These are phyloP conservation scores for Mimachlamys varia DNA, from an alignment of 2,888 invertebrate genomes.

Conservation along the genomic window DNA sequence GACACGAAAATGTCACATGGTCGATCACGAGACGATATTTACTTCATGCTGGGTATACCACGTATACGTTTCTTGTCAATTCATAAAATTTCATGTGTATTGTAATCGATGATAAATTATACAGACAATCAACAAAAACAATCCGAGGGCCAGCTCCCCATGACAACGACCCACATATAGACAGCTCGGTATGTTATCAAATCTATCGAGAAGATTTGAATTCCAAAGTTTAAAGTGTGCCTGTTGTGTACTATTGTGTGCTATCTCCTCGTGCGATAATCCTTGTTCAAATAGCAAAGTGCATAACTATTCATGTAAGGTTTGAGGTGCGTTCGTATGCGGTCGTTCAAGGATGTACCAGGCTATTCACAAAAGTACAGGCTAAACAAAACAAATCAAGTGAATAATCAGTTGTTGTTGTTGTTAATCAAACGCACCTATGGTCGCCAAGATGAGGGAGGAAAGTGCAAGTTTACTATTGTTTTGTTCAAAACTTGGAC, in stretches of 20 bases:
- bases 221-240: slow-evolving; percentile 29
- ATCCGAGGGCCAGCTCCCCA: neutral
- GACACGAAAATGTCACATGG: neutral
- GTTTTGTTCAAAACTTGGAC: neutral
- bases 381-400: neutral
- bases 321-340: neutral
- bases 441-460: neutral
- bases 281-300: slow-evolving; percentile 3
- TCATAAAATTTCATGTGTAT: slow-evolving; percentile 11
- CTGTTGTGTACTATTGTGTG: neutral
- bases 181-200: neutral
- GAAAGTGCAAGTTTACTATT: too few relatives aligned
- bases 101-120: neutral
- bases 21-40: neutral
- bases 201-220: neutral
- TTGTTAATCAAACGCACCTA: neutral
- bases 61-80: neutral
- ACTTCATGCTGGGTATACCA: neutral
- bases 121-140: slow-evolving; percentile 19
- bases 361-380: neutral
- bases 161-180: slow-evolving; percentile 15
- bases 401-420: neutral
- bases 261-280: neutral
- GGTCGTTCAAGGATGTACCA: slow-evolving; percentile 13
- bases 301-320: neutral